phyloP scores from a whole-genome alignment of 2,113 vertebrate genomes.

The cat (Felis catus) region DNA sequence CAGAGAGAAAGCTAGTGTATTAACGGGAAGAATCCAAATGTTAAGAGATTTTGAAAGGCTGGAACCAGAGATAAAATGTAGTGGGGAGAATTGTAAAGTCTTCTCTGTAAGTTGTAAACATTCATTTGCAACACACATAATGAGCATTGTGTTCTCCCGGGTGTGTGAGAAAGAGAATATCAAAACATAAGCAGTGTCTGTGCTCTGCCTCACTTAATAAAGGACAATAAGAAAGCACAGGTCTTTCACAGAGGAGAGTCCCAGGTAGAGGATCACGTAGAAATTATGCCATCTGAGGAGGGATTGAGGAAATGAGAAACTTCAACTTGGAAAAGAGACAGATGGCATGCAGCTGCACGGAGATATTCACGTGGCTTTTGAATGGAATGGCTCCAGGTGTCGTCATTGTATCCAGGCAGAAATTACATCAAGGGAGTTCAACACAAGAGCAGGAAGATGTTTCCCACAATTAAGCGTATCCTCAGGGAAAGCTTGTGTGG shows the following conservation, averaged over 20 bases:
- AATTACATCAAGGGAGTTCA: neutral
- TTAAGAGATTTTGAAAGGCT: neutral
- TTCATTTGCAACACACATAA: neutral
- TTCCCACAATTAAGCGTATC: neutral
- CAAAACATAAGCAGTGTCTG: neutral
- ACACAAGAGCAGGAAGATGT: neutral
- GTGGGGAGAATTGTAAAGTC: neutral
- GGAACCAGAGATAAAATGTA: neutral
- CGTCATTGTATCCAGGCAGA: neutral
- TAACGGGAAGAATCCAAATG: neutral
- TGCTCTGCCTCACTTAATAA: neutral
- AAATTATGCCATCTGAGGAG: neutral
- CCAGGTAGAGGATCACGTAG: neutral
- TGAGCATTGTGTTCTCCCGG: neutral
- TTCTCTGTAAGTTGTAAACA: neutral
- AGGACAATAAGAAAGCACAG: neutral
- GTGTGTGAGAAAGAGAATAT: neutral
- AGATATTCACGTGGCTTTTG: neutral
- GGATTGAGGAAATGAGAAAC: neutral
- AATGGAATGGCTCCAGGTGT: neutral
- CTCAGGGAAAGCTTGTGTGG: neutral
- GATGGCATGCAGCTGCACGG: accelerated
- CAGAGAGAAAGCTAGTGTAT: neutral
- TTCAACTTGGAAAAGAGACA: neutral
- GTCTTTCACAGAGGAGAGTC: neutral